These are phyloP conservation scores for Brachylomia viminalis DNA, from an alignment of 2,888 invertebrate genomes.

Conservation along the genomic window DNA sequence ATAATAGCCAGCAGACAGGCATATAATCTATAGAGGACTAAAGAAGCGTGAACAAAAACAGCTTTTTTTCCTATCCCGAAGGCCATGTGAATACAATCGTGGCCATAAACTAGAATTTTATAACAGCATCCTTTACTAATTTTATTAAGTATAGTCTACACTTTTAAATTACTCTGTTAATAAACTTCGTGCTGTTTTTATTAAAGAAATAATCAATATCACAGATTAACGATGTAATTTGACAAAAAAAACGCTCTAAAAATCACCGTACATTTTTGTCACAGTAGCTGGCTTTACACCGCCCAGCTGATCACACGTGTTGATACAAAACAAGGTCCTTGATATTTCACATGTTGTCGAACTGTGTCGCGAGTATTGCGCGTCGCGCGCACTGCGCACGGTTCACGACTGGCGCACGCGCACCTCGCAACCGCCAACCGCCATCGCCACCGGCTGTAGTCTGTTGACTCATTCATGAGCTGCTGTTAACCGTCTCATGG, in stretches of 20 bases:
- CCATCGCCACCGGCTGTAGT: conserved; percentile 47
- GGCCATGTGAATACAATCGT: conserved; percentile 47
- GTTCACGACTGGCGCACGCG: conserved; percentile 73
- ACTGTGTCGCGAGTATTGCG: conserved; percentile 70
- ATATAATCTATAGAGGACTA: conserved; percentile 19
- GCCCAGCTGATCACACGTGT: conserved; percentile 59
- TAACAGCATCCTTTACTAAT: conserved; percentile 1
- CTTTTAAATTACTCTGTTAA: conserved; percentile 18
- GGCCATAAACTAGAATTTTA: conserved; percentile 20
- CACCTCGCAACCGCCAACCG: conserved; percentile 33
- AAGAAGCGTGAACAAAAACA: conserved; percentile 48
- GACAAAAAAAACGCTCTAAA: background rate
- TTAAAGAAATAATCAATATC: conserved; percentile 18
- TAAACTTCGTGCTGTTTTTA: conserved; percentile 26
- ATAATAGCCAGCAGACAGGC: conserved; percentile 7
- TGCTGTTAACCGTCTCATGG: conserved; percentile 52
- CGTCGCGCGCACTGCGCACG: conserved; percentile 86
- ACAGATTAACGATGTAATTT: background rate
- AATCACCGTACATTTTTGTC: conserved; percentile 42
- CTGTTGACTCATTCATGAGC: conserved; percentile 69
- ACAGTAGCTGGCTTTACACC: conserved; percentile 33
- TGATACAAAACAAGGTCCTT: conserved; percentile 59
- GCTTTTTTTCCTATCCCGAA: conserved; percentile 46
- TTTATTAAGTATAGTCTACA: conserved; percentile 6
- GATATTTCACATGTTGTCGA: conserved; percentile 73